phyloP scores from a whole-genome alignment of 2,888 invertebrate species.

The Micropterix aruncella region DNA sequence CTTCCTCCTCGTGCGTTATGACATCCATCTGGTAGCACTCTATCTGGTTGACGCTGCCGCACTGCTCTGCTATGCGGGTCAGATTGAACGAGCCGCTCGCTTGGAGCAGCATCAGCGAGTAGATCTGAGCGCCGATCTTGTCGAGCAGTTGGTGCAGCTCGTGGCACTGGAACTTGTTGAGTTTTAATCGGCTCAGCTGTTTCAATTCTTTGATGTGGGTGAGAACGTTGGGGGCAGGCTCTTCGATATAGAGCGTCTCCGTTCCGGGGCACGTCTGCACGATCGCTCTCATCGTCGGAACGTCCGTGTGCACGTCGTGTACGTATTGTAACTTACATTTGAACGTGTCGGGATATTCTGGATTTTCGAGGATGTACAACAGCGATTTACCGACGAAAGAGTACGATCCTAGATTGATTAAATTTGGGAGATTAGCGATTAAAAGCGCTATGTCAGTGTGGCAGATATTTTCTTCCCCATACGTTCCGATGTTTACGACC shows the following conservation, averaged over 20 bases:
- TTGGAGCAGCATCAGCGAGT: constrained; percentile 42
- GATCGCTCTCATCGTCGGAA: constrained; percentile 43
- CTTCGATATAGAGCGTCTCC: constrained; percentile 51
- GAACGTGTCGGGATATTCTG: constrained; percentile 35
- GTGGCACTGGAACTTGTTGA: constrained; percentile 45
- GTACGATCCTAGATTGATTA: constrained; percentile 49
- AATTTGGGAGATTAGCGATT: constrained; percentile 46
- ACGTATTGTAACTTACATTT: constrained; percentile 51
- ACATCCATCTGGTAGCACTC: constrained; percentile 54
- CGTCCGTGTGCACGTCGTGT: constrained; percentile 48
- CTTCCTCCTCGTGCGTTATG: constrained; percentile 38
- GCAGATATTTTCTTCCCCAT: constrained; percentile 53
- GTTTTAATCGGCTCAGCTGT: constrained; percentile 40
- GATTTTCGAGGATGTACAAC: constrained; percentile 35
- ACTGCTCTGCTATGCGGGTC: constrained; percentile 41
- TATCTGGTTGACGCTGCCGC: constrained; percentile 43
- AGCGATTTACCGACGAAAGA: constrained; percentile 53
- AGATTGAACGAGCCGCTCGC: constrained; percentile 43
- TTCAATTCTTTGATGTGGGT: constrained; percentile 32
- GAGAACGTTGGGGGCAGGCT: constrained; percentile 41
- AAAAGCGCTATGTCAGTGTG: constrained; percentile 48
- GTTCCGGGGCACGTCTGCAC: constrained; percentile 43
- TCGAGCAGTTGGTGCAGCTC: constrained; percentile 44
- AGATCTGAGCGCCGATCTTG: constrained; percentile 36
- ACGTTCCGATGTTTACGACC: constrained; percentile 53